Conservation (phyloP, 2,888 invertebrate species). For the Cephus runcator region DNA sequence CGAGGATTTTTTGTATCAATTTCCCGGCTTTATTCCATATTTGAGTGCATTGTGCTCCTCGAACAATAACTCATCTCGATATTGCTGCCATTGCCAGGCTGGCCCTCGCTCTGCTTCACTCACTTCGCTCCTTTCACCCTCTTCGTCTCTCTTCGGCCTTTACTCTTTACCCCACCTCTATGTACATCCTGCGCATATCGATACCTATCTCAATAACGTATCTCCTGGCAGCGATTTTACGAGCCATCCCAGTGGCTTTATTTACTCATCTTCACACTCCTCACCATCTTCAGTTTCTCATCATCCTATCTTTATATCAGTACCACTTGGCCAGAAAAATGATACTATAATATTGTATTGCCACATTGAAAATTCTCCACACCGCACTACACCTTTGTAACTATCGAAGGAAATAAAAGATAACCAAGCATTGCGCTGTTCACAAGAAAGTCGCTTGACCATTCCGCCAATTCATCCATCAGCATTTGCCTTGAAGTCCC, state of each 20-base stretch:
- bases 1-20: constrained; percentile 51
- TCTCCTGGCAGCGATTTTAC: neutral
- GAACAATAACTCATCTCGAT: constrained; percentile 60
- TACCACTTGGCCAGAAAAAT: neutral
- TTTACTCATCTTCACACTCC: neutral
- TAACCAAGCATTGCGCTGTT: neutral
- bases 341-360: neutral
- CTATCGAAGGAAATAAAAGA: neutral
- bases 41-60: constrained; percentile 54
- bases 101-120: constrained; percentile 24
- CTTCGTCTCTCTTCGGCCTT: neutral
- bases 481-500: neutral
- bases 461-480: neutral
- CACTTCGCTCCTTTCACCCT: neutral
- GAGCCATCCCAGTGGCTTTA: neutral
- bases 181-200: neutral
- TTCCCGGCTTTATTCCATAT: constrained; percentile 52
- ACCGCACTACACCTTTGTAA: neutral
- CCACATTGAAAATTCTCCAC: neutral
- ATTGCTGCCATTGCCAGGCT: constrained; percentile 40
- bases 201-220: neutral
- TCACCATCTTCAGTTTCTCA: neutral
- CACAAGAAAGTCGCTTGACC: neutral
- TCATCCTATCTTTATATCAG: neutral
- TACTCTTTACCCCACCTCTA: neutral